These are phyloP conservation scores for Neodiprion pinetum DNA, from an alignment of 1,140 invertebrate species.

Conservation along the genomic window DNA sequence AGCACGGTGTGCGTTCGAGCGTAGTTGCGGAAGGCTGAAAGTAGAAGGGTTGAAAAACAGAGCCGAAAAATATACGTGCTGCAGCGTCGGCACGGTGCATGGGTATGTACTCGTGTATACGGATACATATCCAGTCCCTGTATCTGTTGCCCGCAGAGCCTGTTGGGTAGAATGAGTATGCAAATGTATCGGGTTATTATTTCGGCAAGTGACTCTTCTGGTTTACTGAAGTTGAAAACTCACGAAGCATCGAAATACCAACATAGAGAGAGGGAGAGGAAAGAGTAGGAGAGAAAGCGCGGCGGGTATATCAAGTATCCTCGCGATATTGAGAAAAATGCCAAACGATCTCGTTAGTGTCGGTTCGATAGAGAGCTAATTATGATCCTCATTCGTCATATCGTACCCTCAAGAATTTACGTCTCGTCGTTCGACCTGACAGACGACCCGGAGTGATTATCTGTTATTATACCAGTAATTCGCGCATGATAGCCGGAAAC, in stretches of 20 bases:
- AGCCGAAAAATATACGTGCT: background rate
- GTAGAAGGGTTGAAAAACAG: background rate
- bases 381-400: background rate
- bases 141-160: no score
- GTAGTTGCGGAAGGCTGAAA: no score
- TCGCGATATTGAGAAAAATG: background rate
- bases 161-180: background rate
- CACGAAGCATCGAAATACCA: background rate
- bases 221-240: constrained; percentile 4
- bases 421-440: no score
- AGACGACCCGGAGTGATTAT: constrained; percentile 21
- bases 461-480: background rate
- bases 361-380: background rate
- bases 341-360: background rate
- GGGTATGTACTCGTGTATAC: no score
- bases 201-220: constrained; percentile 3
- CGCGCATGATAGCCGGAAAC: background rate
- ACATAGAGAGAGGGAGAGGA: background rate
- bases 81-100: no score
- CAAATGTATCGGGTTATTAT: constrained; percentile 7
- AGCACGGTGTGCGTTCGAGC: no score
- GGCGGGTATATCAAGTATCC: background rate
- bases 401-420: no score
- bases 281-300: background rate
- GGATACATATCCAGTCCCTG: background rate